A percentile compares a stretch with the other conserved stretches of the same genome.
These are phyloP conservation scores for Samia ricini DNA, from an alignment of 1,140 invertebrate species.

Conservation along the genomic window DNA sequence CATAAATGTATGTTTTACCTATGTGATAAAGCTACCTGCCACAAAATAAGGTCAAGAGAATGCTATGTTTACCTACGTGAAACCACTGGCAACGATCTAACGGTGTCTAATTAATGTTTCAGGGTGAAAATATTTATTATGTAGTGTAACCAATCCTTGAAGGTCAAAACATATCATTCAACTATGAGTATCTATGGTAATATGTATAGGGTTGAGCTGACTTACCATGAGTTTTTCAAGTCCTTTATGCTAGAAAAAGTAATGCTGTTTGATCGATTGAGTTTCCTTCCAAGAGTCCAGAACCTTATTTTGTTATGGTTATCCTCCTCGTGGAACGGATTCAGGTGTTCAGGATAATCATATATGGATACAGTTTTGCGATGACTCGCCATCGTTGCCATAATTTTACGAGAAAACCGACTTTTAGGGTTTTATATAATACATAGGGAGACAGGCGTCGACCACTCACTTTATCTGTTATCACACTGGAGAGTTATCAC, in stretches of 20 bases:
- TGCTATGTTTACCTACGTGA: constrained; percentile 7
- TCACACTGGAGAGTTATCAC: constrained; percentile 69
- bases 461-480: constrained; percentile 69
- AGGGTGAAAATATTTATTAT: constrained; percentile 13
- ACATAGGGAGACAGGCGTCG: constrained; percentile 55
- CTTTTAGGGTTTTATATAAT: constrained; percentile 69
- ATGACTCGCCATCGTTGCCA: constrained; percentile 56
- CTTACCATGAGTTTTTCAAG: constrained; percentile 76
- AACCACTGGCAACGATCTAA: constrained; percentile 13
- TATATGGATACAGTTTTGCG: constrained; percentile 77
- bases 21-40: not conserved
- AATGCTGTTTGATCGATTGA: constrained; percentile 77
- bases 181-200: not conserved
- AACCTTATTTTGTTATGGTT: constrained; percentile 79
- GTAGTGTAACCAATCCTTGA: constrained; percentile 6
- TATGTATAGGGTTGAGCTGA: constrained; percentile 4
- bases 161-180: not conserved
- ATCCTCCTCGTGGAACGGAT: constrained; percentile 84
- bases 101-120: constrained; percentile 20
- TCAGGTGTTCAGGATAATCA: constrained; percentile 85
- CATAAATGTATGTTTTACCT: not conserved
- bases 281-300: constrained; percentile 72
- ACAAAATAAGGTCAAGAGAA: constrained; percentile 10
- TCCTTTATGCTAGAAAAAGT: constrained; percentile 78
- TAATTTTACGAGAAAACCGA: constrained; percentile 35